Evolutionary conservation across 1,140 invertebrate genomes (phyloP).

Genomic region (Formica selysi): DNA sequence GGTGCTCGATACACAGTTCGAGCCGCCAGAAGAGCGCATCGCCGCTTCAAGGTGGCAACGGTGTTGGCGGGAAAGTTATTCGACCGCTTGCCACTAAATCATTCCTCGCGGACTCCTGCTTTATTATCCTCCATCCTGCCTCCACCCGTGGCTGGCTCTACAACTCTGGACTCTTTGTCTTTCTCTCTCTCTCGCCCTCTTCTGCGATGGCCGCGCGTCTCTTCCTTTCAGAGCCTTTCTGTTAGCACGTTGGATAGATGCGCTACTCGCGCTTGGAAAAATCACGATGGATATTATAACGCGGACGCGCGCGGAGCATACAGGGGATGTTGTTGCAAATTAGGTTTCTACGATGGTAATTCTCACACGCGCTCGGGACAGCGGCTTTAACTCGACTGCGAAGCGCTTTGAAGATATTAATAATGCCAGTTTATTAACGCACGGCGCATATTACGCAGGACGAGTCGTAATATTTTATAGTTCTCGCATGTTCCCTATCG

Average conservation of each 20-base stretch:
- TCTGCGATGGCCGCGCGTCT: conserved; percentile 8
- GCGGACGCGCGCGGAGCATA: conserved; percentile 2
- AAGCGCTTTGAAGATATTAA: conserved; percentile 54
- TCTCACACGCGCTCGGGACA: conserved; percentile 27
- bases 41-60: conserved; percentile 83
- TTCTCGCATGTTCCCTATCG: conserved; percentile 29
- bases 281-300: conserved; percentile 24
- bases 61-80: conserved; percentile 84
- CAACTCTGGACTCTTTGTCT: conserved; percentile 48
- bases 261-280: conserved; percentile 48
- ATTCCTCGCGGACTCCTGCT: conserved; percentile 82
- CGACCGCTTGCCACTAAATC: conserved; percentile 82
- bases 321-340: conserved; percentile 54
- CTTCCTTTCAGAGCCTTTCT: conserved; percentile 37
- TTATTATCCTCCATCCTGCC: conserved; percentile 80
- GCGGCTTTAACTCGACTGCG: conserved; percentile 33
- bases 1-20: neutral
- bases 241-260: conserved; percentile 43
- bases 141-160: conserved; percentile 34
- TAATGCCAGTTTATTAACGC: conserved; percentile 57
- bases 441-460: conserved; percentile 32
- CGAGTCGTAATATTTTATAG: conserved; percentile 60
- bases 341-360: conserved; percentile 58
- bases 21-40: conserved; percentile 61
- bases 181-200: conserved; percentile 24